phyloP scores from a whole-genome alignment of 92 coral and sea anemone species.

The Porites rus region DNA sequence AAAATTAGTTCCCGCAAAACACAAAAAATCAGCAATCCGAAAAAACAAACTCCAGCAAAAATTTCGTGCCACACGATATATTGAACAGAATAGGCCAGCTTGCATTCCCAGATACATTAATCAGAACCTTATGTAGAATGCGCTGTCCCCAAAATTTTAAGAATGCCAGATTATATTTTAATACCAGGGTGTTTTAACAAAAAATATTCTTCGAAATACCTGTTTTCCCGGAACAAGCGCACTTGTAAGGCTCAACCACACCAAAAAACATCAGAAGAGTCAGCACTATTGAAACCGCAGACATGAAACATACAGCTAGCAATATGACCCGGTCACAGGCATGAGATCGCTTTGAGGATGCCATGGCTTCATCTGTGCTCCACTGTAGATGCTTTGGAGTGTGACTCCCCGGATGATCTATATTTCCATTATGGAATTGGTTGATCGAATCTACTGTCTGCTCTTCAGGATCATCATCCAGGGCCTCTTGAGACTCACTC shows the following conservation, averaged over 20 bases:
- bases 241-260: not conserved
- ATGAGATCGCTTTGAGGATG: not conserved
- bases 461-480: slow-evolving; percentile 4
- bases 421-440: not conserved
- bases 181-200: no score
- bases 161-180: no score
- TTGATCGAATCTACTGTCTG: not conserved
- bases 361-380: not conserved
- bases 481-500: slow-evolving; percentile 26
- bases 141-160: no score
- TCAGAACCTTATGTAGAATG: not conserved
- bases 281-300: slow-evolving; percentile 21
- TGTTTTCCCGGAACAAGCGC: slow-evolving; percentile 19
- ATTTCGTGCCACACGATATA: no score
- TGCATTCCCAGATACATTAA: not conserved
- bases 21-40: no score
- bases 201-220: not conserved
- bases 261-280: slow-evolving; percentile 33
- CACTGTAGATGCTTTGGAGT: not conserved
- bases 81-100: no score
- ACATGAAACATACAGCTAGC: slow-evolving; percentile 20
- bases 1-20: no score
- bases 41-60: no score
- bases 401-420: not conserved
- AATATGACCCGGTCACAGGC: slow-evolving; percentile 15